Evolutionary conservation across 2,888 invertebrate genomes (phyloP).

Genomic region (Orthosia incerta): DNA sequence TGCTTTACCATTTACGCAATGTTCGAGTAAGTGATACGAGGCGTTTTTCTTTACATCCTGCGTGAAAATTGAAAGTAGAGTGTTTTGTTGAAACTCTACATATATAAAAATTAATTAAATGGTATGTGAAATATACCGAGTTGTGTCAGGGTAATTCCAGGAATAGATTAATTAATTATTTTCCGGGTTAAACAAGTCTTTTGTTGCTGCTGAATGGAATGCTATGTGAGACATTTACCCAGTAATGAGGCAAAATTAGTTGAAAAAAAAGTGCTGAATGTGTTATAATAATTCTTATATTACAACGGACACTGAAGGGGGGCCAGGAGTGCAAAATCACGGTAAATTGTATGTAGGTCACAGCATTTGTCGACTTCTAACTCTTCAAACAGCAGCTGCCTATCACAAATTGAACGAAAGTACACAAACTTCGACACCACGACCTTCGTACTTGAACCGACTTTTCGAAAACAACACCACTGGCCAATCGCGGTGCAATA

Average conservation of each 20-base stretch:
- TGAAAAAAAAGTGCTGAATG: too few species aligned
- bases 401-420: constrained; percentile 19
- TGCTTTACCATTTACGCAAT: constrained; percentile 56
- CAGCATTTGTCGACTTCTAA: not conserved
- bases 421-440: constrained; percentile 50
- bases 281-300: too few species aligned
- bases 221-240: too few species aligned
- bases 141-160: too few species aligned
- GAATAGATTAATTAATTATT: too few species aligned
- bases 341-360: constrained; percentile 20
- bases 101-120: not conserved
- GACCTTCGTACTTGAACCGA: constrained; percentile 66
- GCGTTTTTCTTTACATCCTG: constrained; percentile 36
- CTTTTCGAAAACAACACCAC: constrained; percentile 60
- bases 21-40: constrained; percentile 23
- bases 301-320: too few species aligned
- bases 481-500: constrained; percentile 68
- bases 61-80: constrained; percentile 16
- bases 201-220: too few species aligned
- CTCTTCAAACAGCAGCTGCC: constrained; percentile 7
- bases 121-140: not conserved
- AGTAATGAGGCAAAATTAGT: too few species aligned
- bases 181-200: too few species aligned
- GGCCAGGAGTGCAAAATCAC: not conserved
- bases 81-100: not conserved